These are phyloP conservation scores for Falco rusticolus DNA, from an alignment of 2,797 vertebrate genomes.

Conservation along the genomic window DNA sequence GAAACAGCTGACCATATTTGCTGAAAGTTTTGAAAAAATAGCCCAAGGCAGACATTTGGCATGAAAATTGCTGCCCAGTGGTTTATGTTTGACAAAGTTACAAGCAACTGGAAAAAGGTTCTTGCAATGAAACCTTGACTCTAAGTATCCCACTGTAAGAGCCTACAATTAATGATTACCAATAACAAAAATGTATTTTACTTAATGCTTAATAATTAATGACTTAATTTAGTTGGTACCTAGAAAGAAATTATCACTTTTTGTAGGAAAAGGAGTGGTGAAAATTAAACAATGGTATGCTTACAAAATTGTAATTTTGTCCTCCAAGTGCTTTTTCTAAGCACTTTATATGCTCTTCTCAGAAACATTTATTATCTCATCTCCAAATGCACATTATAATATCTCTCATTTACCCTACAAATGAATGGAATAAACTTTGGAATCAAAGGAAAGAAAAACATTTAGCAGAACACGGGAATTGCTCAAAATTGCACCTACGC, in stretches of 20 bases:
- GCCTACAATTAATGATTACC: not conserved
- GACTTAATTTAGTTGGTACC: not conserved
- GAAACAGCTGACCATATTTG: conserved; percentile 19
- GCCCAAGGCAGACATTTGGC: conserved; percentile 42
- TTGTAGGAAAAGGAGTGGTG: not conserved
- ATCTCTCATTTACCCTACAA: conserved; percentile 24
- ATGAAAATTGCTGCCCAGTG: conserved; percentile 38
- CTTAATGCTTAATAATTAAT: not conserved
- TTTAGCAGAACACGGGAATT: conserved; percentile 22
- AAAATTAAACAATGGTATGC: not conserved
- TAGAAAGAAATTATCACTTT: not conserved
- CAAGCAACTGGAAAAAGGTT: not conserved
- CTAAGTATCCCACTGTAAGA: not conserved
- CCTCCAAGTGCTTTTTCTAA: not conserved
- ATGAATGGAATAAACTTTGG: conserved; percentile 35
- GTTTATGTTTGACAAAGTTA: conserved; percentile 26
- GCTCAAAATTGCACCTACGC: conserved; percentile 1
- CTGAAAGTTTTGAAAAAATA: conserved; percentile 40
- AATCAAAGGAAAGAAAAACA: conserved; percentile 14
- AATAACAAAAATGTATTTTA: conserved; percentile 28
- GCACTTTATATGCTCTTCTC: not conserved
- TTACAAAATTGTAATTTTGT: not conserved
- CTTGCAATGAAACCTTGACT: not conserved
- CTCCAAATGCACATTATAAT: conserved; percentile 29
- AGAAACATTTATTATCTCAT: not conserved